These are phyloP conservation scores for Pangasius larnaudii DNA, from an alignment of 2,797 vertebrate species.

Conservation along the genomic window DNA sequence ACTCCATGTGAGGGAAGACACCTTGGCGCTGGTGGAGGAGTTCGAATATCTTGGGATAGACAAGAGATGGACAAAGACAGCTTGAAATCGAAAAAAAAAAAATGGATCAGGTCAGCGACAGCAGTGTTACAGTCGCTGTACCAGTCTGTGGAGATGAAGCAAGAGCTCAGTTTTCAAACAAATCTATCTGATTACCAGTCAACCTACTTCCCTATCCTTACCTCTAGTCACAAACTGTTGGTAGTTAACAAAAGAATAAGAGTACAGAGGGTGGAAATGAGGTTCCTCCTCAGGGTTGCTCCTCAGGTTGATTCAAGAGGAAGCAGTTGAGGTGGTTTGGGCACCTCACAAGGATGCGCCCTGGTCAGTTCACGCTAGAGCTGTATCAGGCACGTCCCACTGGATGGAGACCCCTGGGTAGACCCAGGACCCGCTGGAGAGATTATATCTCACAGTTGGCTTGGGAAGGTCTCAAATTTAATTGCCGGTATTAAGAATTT, in stretches of 20 bases:
- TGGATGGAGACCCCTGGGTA: background rate
- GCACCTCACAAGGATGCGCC: background rate
- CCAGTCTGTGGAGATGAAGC: too few relatives aligned
- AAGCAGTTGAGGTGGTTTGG: background rate
- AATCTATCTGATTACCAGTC: background rate
- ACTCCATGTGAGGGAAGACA: background rate
- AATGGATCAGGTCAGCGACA: too few relatives aligned
- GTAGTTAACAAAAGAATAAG: background rate
- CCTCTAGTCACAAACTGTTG: background rate
- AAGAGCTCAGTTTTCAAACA: background rate
- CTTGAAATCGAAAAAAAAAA: too few relatives aligned
- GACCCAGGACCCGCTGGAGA: background rate
- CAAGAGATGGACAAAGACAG: background rate
- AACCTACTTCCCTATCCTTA: background rate
- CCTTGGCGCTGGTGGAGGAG: background rate
- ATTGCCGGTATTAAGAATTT: background rate
- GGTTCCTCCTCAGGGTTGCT: background rate
- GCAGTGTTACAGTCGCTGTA: background rate
- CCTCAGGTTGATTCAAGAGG: background rate
- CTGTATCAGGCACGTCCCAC: background rate
- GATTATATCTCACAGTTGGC: background rate
- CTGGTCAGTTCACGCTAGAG: background rate
- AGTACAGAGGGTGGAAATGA: background rate
- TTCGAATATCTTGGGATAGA: background rate
- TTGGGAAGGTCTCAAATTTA: background rate